Percentiles rank a stretch among this genome's conserved stretches.
phyloP scores from a whole-genome alignment of 2,797 vertebrate genomes.

The Philypnodon macrostomus region DNA sequence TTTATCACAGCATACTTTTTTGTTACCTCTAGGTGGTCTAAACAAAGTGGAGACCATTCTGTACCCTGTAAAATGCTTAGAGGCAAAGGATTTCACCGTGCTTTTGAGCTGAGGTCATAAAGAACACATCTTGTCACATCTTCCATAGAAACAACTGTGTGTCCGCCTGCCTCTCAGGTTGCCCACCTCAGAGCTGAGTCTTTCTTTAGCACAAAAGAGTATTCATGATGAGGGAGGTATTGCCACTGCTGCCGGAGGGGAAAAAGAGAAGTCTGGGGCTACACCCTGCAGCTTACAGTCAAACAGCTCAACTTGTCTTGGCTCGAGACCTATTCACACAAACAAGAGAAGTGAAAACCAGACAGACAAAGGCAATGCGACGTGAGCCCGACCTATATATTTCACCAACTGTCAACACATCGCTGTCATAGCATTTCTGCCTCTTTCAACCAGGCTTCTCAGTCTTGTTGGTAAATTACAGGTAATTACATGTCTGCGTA shows the following conservation, averaged over 20 bases:
- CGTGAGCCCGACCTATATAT: constrained; percentile 25
- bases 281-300: constrained; percentile 52
- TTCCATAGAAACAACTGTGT: constrained; percentile 37
- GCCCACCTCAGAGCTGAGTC: constrained; percentile 46
- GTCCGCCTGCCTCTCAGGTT: constrained; percentile 37
- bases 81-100: background rate
- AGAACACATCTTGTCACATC: constrained; percentile 35
- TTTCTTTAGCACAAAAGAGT: constrained; percentile 56
- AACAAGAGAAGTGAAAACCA: constrained; percentile 35
- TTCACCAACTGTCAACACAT: constrained; percentile 26
- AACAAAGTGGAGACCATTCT: background rate
- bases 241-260: constrained; percentile 35
- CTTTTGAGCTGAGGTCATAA: constrained; percentile 18
- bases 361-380: constrained; percentile 39
- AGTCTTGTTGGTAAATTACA: constrained; percentile 20
- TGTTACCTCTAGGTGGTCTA: background rate
- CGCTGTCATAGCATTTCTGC: constrained; percentile 9
- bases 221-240: constrained; percentile 60
- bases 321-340: constrained; percentile 42
- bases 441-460: constrained; percentile 29
- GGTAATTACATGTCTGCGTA: constrained; percentile 5
- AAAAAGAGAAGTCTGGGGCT: constrained; percentile 55
- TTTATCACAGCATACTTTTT: too few relatives aligned
- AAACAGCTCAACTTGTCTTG: constrained; percentile 55
- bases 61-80: background rate